These are phyloP conservation scores for Orthonyx spaldingii DNA, from an alignment of 2,113 vertebrate genomes.

Conservation along the genomic window DNA sequence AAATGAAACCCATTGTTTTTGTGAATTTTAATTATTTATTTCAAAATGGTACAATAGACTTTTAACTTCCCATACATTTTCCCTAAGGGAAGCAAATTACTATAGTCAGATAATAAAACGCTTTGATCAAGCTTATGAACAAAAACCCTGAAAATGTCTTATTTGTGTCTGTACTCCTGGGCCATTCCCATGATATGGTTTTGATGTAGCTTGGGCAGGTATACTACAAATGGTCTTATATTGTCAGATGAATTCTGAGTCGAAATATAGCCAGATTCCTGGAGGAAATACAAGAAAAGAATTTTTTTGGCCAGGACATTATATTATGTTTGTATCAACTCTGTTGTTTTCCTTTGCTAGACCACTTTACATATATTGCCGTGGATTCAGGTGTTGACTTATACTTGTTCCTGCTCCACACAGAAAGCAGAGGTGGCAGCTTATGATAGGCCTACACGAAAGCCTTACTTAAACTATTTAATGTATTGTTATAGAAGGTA, in stretches of 20 bases:
- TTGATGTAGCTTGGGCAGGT: neutral
- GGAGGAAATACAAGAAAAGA: neutral
- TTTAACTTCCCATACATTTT: neutral
- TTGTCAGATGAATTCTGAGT: neutral
- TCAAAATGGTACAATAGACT: neutral
- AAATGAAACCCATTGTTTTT: neutral
- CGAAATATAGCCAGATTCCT: neutral
- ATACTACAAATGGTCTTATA: neutral
- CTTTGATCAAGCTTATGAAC: neutral
- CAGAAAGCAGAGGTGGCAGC: neutral
- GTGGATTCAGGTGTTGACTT: neutral
- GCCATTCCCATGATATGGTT: neutral
- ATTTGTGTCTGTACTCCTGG: neutral
- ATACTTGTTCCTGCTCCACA: neutral
- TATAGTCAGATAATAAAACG: neutral
- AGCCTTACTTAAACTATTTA: neutral
- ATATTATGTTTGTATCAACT: neutral
- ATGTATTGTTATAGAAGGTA: neutral
- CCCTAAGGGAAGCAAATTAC: neutral
- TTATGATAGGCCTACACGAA: fast-evolving
- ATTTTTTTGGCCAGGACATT: neutral
- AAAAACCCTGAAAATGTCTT: neutral
- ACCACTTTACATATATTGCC: neutral
- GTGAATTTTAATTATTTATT: neutral
- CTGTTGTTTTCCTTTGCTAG: neutral